Evolutionary conservation across 2,888 invertebrate genomes (phyloP).

Genomic region (Fragum sueziense): DNA sequence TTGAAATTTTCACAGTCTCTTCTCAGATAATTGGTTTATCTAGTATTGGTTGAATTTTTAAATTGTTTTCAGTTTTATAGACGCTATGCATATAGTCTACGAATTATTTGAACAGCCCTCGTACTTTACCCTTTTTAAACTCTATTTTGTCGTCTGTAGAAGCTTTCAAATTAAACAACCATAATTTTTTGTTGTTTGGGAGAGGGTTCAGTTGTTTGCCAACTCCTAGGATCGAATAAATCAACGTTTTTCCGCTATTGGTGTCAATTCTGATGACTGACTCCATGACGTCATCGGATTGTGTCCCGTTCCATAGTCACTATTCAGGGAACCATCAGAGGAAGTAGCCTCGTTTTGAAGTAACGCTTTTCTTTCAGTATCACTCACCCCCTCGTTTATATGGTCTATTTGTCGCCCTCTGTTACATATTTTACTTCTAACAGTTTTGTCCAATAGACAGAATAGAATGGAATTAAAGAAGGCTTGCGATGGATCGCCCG

Average conservation of each 20-base stretch:
- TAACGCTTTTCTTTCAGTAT: neutral
- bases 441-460: conserved; percentile 53
- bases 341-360: neutral
- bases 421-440: conserved; percentile 13
- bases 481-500: conserved; percentile 56
- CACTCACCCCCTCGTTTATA: neutral
- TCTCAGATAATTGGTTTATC: too few species aligned
- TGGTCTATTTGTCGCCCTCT: neutral
- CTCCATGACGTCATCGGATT: neutral
- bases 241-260: conserved; percentile 6
- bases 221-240: too few species aligned
- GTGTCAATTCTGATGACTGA: neutral
- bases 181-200: too few species aligned
- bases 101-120: too few species aligned
- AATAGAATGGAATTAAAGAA: conserved; percentile 57
- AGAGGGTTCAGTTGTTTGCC: too few species aligned
- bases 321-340: neutral
- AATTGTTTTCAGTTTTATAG: too few species aligned
- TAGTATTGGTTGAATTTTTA: too few species aligned
- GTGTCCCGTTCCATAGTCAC: conserved; percentile 17
- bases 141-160: too few species aligned
- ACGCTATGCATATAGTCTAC: too few species aligned
- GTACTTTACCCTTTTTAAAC: too few species aligned
- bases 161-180: too few species aligned
- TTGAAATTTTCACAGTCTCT: too few species aligned